These are phyloP conservation scores for Hoplostethus atlanticus DNA, from an alignment of 2,797 vertebrate genomes.

Conservation along the genomic window DNA sequence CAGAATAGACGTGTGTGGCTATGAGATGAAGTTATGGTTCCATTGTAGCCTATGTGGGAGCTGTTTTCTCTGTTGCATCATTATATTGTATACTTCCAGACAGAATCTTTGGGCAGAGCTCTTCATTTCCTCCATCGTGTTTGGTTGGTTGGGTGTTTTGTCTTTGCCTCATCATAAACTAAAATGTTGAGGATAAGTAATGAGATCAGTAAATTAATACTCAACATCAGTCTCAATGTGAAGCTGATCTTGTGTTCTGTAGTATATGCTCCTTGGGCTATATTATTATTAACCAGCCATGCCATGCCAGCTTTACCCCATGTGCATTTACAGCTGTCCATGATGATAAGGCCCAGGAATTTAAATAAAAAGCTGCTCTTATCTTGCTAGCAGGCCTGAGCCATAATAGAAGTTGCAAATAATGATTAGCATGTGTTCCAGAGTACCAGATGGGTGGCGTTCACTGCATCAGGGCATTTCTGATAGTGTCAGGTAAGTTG, in stretches of 20 bases:
- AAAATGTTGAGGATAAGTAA: background rate
- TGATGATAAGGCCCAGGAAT: no score
- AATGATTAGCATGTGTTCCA: constrained; percentile 40
- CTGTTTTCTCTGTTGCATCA: background rate
- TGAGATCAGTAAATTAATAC: background rate
- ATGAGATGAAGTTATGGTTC: background rate
- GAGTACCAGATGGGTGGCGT: constrained; percentile 3
- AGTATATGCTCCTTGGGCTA: no score
- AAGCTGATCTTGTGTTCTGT: no score
- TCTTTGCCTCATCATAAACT: background rate
- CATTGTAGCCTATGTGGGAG: no score
- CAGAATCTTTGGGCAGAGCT: no score
- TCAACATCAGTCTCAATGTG: no score
- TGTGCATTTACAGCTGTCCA: no score
- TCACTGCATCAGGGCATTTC: constrained; percentile 11
- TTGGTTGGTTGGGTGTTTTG: background rate
- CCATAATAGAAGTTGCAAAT: constrained; percentile 14
- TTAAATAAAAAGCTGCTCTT: no score
- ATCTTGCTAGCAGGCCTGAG: background rate
- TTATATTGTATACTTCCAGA: background rate
- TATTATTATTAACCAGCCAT: no score
- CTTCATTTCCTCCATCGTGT: no score
- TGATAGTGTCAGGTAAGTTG: background rate
- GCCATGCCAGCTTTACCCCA: background rate
- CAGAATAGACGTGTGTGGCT: no score